phyloP scores from a whole-genome alignment of 2,113 vertebrate species.

The Corythornis cristatus region DNA sequence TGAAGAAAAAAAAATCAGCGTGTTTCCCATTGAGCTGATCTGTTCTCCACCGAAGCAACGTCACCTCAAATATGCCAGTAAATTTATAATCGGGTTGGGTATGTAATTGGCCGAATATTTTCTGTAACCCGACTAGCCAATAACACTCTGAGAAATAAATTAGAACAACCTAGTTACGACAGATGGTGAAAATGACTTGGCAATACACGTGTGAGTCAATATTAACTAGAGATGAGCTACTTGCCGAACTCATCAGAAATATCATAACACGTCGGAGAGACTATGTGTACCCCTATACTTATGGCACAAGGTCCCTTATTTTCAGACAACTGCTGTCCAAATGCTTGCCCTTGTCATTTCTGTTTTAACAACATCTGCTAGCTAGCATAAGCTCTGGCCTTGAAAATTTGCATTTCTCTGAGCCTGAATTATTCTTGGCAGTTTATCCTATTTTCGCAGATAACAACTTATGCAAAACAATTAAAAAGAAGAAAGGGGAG shows the following conservation, averaged over 20 bases:
- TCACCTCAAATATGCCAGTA: constrained; percentile 65
- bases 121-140: constrained; percentile 54
- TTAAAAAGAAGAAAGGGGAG: neutral
- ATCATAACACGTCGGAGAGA: neutral
- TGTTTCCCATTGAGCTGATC: neutral
- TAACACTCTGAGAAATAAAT: constrained; percentile 26
- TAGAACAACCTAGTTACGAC: constrained; percentile 23
- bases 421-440: constrained; percentile 3
- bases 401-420: neutral
- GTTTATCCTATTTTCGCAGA: neutral
- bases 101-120: constrained; percentile 59
- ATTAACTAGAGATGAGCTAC: neutral
- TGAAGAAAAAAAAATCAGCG: neutral
- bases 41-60: constrained; percentile 30
- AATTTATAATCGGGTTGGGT: constrained; percentile 53
- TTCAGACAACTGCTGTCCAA: constrained; percentile 10
- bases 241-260: neutral
- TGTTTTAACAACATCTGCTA: constrained; percentile 15
- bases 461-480: neutral
- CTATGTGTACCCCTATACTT: neutral
- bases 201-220: neutral
- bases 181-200: constrained; percentile 37
- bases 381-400: neutral
- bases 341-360: constrained; percentile 4
- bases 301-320: neutral